Evolutionary conservation across 2,797 vertebrate genomes (phyloP).

Genomic region (Thripadectes ignobilis): DNA sequence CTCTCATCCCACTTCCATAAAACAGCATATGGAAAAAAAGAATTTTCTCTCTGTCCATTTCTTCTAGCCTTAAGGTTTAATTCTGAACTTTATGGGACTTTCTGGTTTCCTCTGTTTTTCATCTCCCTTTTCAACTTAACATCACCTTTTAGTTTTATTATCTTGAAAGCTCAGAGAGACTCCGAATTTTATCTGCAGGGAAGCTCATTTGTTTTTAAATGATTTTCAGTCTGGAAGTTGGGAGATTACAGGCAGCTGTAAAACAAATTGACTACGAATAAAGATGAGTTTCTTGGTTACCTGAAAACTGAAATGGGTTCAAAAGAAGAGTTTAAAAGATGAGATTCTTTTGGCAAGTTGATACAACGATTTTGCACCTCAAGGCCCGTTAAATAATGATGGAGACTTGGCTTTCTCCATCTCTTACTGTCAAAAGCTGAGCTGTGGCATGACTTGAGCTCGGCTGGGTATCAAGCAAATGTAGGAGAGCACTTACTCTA

Average conservation of each 20-base stretch:
- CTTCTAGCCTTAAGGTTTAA: conserved; percentile 38
- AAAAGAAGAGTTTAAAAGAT: background rate
- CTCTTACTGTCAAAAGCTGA: background rate
- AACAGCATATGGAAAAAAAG: background rate
- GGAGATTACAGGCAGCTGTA: conserved; percentile 44
- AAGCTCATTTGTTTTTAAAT: conserved; percentile 67
- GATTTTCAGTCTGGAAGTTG: conserved; percentile 52
- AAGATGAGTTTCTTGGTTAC: conserved; percentile 43
- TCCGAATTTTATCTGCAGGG: conserved; percentile 34
- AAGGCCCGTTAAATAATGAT: background rate
- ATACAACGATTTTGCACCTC: background rate
- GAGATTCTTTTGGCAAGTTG: background rate
- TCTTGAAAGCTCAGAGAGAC: conserved; percentile 31
- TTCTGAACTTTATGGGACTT: conserved; percentile 37
- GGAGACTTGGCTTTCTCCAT: background rate
- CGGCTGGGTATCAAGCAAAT: accelerated
- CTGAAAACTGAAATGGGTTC: background rate
- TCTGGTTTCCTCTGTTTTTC: conserved; percentile 8
- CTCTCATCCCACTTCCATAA: background rate
- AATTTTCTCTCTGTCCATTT: conserved; percentile 16
- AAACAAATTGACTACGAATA: conserved; percentile 31
- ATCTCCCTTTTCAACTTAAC: background rate
- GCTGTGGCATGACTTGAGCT: accelerated
- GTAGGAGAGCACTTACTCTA: background rate
- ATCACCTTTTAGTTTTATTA: conserved; percentile 13